Evolutionary conservation across 2,113 vertebrate species (phyloP), one percentile per base, ranked within the genome.

Genomic region (Bufo gargarizans): DNA sequence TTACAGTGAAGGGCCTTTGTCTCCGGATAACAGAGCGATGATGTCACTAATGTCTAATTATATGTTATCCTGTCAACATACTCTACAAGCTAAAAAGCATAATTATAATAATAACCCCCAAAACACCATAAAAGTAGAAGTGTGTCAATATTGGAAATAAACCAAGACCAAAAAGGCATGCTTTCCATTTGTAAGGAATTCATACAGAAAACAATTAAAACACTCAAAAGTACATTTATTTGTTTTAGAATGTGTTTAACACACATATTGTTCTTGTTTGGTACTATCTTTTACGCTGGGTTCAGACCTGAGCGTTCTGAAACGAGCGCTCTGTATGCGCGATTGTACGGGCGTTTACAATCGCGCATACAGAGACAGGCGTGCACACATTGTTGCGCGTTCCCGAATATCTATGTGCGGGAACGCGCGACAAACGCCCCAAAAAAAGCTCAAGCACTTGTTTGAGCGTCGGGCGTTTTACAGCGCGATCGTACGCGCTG

Each of bases 41-140:
- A 88, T 82, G 79, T 82, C 79, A 88, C 56, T 59, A 33, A 33
- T 83, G 86, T 22, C 86, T 83, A 61, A 82, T 81, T 88, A 82
- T 82, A 88, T 74, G 50, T 82, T 82, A 81, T 61, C 12, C 63
- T 74, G 56, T 83, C 67, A 88, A 72, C 86, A 83, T 77, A 50
- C 6, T 43, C 53, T 83, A 76, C 79, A 88, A 74, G 74, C 61
- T 71, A 80, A 71, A 81, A 77, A 61, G 43, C 22, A 77, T 16
- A 67, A 84, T 55, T 71, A 84, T 69, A 67, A 84, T 55, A 84
- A 84, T 69, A 84, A 84, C 82, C 69, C 65, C 55, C 69, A 65
- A 77, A 87, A 71, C 50, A 61, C 77, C 86, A 87, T 87, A 80
- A 87, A 87, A 80, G 86, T 55, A 87, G 86, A 87, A 87, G 50